Evolutionary conservation across 2,797 vertebrate genomes (phyloP), one percentile per base, ranked within the genome.

Genomic region (Distichodus sexfasciatus): DNA sequence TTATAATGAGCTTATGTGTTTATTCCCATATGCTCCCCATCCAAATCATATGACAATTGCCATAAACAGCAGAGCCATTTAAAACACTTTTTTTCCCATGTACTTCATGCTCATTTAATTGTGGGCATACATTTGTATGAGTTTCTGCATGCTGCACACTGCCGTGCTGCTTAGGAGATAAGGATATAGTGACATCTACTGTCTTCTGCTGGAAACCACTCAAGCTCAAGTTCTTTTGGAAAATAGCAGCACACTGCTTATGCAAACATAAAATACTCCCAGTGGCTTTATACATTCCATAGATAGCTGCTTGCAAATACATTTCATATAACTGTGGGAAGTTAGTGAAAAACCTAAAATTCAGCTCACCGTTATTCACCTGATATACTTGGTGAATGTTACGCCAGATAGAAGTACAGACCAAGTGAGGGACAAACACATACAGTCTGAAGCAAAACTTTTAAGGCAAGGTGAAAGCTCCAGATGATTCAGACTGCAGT

Each of bases 161-260:
- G 17, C 44, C 3, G 1, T 38, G 19, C 12, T 46, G 29, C 5
- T 23, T 24, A 64, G 46, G 47, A 46, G 31, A 28, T 71, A 61
- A 47, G 57, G 57, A 71, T 71, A 54, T 79, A 75, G 69, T 74
- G 79, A 77, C 79, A 77, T 73, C 79, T 79, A 69, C 75, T 77
- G 79, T 50, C 55, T 36, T 57, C 9, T 26, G 14, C 31, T 7
- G 47, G 60, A 44, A 74, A 60, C 61, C 17, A 36, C 72, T 17
- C 14, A 31, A 3, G 8, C 4, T 5, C 7, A 40, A 31, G 8
- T 10, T n/a, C n/a, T n/a, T n/a, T n/a, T n/a, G n/a, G n/a, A n/a
- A n/a, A n/a, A n/a, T n/a, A n/a, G n/a, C n/a, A n/a, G n/a, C n/a
- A n/a, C n/a, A n/a, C n/a, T n/a, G n/a, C n/a, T n/a, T n/a, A n/a